phyloP scores from a whole-genome alignment of 2,113 vertebrate species.

The Platichthys flesus region DNA sequence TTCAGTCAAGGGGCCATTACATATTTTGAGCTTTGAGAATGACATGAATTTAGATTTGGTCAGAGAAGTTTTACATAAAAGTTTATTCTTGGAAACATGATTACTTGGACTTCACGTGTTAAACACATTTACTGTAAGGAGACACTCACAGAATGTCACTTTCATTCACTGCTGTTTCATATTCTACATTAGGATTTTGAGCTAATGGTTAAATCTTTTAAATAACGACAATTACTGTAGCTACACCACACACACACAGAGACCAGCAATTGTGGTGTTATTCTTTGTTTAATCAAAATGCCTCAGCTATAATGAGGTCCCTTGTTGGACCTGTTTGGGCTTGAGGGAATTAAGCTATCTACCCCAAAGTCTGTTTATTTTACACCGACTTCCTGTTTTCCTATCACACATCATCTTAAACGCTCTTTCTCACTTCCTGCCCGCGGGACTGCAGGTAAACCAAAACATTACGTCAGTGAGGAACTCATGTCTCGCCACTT shows the following conservation, averaged over 20 bases:
- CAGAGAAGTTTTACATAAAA: neutral
- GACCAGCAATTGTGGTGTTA: slow-evolving; percentile 47
- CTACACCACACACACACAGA: slow-evolving; percentile 22
- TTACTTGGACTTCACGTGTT: neutral
- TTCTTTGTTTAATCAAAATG: slow-evolving; percentile 62
- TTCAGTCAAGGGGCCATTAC: slow-evolving; percentile 59
- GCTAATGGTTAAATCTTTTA: slow-evolving; percentile 27
- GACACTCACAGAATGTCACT: neutral
- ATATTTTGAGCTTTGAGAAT: slow-evolving; percentile 32
- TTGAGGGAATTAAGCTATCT: slow-evolving; percentile 54
- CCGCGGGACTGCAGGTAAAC: slow-evolving; percentile 74
- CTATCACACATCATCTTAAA: slow-evolving; percentile 70
- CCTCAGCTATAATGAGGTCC: slow-evolving; percentile 47
- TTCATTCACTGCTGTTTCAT: slow-evolving; percentile 1
- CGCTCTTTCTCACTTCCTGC: slow-evolving; percentile 73
- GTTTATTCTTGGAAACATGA: neutral
- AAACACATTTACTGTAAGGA: slow-evolving; percentile 1
- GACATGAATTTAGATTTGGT: slow-evolving; percentile 25
- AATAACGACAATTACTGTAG: slow-evolving; percentile 31
- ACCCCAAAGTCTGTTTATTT: slow-evolving; percentile 66
- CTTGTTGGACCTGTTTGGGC: slow-evolving; percentile 50
- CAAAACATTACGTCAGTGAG: slow-evolving; percentile 76
- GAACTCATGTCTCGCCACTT: slow-evolving; percentile 57
- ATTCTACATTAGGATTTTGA: slow-evolving; percentile 1
- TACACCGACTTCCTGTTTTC: slow-evolving; percentile 76